These are phyloP conservation scores for Melanostoma mellinum DNA, from an alignment of 2,888 invertebrate genomes.

Conservation along the genomic window DNA sequence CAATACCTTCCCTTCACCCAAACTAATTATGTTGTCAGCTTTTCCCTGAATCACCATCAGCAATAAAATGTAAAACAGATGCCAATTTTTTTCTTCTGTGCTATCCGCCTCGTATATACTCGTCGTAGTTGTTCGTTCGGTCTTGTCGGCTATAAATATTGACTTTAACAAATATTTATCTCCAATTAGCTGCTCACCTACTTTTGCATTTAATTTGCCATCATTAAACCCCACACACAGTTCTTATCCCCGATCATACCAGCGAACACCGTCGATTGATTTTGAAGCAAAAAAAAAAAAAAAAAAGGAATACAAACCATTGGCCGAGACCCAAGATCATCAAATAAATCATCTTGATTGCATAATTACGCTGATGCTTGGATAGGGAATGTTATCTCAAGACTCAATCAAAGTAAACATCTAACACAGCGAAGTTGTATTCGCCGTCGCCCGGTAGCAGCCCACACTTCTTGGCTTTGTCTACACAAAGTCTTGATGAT, in stretches of 20 bases:
- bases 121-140: background rate
- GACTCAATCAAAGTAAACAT: too few relatives aligned
- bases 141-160: constrained; percentile 14
- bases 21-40: constrained; percentile 29
- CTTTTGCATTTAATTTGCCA: constrained; percentile 23
- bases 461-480: too few relatives aligned
- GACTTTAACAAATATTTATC: constrained; percentile 26
- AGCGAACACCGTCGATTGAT: constrained; percentile 2
- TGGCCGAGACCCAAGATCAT: background rate
- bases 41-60: constrained; percentile 18
- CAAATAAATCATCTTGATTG: constrained; percentile 19
- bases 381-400: too few relatives aligned
- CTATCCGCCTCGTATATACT: background rate
- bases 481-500: too few relatives aligned
- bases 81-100: background rate
- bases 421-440: too few relatives aligned
- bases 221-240: constrained; percentile 16
- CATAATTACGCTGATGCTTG: background rate
- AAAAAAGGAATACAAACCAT: background rate
- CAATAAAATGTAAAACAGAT: constrained; percentile 27
- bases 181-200: constrained; percentile 32
- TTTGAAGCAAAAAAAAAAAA: constrained; percentile 2
- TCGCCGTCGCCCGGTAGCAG: too few relatives aligned
- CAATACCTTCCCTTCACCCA: background rate
- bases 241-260: background rate